These are phyloP conservation scores for Camponotus vicinus DNA, from an alignment of 1,140 invertebrate genomes.

Conservation along the genomic window DNA sequence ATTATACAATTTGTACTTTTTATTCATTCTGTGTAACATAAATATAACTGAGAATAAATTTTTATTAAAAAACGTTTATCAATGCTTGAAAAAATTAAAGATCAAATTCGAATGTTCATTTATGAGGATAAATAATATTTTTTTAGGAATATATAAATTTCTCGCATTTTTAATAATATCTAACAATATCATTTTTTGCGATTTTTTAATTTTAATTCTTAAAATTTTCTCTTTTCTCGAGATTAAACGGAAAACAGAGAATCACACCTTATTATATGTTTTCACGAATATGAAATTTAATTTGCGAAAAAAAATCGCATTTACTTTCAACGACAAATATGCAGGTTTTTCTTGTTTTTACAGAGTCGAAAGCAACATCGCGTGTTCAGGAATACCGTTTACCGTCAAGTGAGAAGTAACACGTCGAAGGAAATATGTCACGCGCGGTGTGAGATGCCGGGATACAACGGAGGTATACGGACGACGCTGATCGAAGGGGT, in stretches of 20 bases:
- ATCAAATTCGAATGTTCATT: not conserved
- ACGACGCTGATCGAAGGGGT: constrained; percentile 55
- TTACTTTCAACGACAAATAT: not conserved
- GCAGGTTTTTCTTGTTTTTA: not conserved
- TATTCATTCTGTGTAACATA: not conserved
- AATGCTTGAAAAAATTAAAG: not conserved
- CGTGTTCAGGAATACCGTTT: not conserved
- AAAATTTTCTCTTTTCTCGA: not conserved
- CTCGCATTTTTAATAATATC: not conserved
- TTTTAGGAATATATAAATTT: not conserved
- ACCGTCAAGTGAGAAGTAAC: constrained; percentile 19
- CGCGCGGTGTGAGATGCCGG: not conserved
- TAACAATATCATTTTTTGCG: not conserved
- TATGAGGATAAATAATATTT: not conserved
- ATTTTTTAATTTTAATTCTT: not conserved
- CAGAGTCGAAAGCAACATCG: not conserved
- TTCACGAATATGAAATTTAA: constrained; percentile 14
- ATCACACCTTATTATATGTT: not conserved
- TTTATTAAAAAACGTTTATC: not conserved
- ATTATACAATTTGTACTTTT: not conserved
- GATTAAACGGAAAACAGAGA: not conserved
- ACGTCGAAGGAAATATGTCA: not conserved
- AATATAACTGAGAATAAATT: not conserved
- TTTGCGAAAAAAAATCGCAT: not conserved
- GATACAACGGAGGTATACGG: not conserved